Evolutionary conservation across 1,140 invertebrate genomes (phyloP).

Genomic region (Ips typographus): DNA sequence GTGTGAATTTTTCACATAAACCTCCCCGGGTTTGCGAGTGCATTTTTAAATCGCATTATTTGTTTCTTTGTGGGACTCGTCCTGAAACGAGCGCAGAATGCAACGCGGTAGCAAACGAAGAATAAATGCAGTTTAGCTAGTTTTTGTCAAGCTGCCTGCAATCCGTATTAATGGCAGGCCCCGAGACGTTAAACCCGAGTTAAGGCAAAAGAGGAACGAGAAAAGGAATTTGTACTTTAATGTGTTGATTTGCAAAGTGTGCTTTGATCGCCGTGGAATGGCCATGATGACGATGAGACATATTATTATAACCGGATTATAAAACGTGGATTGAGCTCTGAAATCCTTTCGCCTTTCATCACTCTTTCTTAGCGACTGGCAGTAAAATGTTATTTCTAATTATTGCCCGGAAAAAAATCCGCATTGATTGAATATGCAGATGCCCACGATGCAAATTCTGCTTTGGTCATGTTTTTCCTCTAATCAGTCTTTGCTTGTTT

Average conservation of each 20-base stretch:
- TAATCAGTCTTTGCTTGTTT: too few species aligned
- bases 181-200: constrained; percentile 30
- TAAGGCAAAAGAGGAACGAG: constrained; percentile 22
- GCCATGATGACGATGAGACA: not conserved
- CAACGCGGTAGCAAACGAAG: constrained; percentile 25
- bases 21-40: constrained; percentile 10
- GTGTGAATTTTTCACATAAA: constrained; percentile 24
- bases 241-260: constrained; percentile 32
- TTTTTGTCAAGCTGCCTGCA: constrained; percentile 30
- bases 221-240: constrained; percentile 25
- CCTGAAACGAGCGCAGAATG: constrained; percentile 24
- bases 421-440: too few species aligned
- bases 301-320: not conserved
- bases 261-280: not conserved
- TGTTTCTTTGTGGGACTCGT: constrained; percentile 16
- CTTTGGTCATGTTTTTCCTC: too few species aligned
- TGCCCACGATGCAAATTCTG: too few species aligned
- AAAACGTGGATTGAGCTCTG: too few species aligned
- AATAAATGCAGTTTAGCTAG: constrained; percentile 33
- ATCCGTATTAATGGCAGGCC: constrained; percentile 32
- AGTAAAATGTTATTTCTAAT: too few species aligned
- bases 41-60: constrained; percentile 24
- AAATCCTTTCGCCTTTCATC: too few species aligned
- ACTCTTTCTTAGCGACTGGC: too few species aligned
- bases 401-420: too few species aligned